A percentile compares a stretch with the other conserved stretches of the same genome.
Conservation (phyloP, 92 coral and sea anemone species). For the Virgularia gustaviana region DNA sequence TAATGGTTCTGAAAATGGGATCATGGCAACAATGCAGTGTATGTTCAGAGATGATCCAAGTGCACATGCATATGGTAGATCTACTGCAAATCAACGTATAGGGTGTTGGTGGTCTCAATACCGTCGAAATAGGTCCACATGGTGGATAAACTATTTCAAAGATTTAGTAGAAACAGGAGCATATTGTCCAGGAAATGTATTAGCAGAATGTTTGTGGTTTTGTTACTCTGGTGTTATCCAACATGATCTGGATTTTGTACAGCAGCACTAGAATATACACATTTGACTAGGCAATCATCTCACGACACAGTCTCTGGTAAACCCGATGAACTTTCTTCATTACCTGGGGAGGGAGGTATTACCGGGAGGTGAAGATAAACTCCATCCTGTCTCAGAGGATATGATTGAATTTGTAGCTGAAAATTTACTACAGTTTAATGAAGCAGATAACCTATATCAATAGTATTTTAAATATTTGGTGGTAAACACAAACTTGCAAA, state of each 20-base stretch:
- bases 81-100: slow-evolving; percentile 22
- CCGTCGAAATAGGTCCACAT: slow-evolving; percentile 12
- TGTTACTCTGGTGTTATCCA: not conserved
- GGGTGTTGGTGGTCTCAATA: slow-evolving; percentile 28
- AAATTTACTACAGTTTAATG: not conserved
- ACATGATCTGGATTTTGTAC: not conserved
- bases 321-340: not conserved
- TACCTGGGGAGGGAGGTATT: slow-evolving; percentile 12
- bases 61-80: slow-evolving; percentile 21
- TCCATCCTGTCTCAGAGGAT: slow-evolving; percentile 19
- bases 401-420: slow-evolving; percentile 7
- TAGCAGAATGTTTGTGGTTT: not conserved
- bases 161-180: slow-evolving; percentile 21
- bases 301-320: not conserved
- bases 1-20: slow-evolving; percentile 27
- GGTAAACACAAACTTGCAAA: not conserved
- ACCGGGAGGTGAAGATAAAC: slow-evolving; percentile 4
- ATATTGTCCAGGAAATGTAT: slow-evolving; percentile 18
- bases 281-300: not conserved
- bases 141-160: slow-evolving; percentile 26
- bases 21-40: slow-evolving; percentile 8
- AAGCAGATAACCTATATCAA: not conserved
- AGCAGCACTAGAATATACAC: not conserved
- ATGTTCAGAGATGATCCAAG: slow-evolving; percentile 9
- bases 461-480: not conserved